These are phyloP conservation scores for Megalopta genalis DNA, from an alignment of 1,140 invertebrate genomes.

Conservation along the genomic window DNA sequence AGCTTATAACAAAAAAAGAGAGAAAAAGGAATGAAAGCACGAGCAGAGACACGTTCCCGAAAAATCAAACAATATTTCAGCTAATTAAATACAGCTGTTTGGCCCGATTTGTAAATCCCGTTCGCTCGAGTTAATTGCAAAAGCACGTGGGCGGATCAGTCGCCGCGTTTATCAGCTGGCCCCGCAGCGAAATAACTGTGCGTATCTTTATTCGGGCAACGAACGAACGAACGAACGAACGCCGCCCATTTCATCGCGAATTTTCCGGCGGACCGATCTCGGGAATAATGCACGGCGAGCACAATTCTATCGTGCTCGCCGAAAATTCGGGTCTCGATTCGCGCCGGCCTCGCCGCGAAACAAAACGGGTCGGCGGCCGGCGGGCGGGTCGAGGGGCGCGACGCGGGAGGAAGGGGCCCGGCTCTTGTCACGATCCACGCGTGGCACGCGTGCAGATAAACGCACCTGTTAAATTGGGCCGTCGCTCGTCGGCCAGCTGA, in stretches of 20 bases:
- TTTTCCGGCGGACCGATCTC: neutral
- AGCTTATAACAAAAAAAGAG: no score
- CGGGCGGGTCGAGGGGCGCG: no score
- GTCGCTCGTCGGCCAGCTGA: slow-evolving; percentile 20
- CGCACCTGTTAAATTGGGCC: slow-evolving; percentile 53
- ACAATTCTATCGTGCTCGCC: neutral
- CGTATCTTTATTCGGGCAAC: neutral
- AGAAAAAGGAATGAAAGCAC: no score
- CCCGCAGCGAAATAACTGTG: neutral
- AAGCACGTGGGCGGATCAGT: neutral
- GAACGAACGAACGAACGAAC: neutral
- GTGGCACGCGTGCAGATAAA: slow-evolving; percentile 45
- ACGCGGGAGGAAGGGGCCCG: neutral
- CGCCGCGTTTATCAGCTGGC: neutral
- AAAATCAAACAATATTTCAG: no score
- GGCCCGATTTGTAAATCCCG: neutral
- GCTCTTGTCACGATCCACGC: slow-evolving; percentile 6
- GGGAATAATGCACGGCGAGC: neutral
- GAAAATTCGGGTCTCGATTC: neutral
- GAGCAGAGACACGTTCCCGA: no score
- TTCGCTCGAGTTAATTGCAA: neutral
- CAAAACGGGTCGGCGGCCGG: neutral
- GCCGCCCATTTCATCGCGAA: neutral
- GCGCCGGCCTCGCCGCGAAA: neutral
- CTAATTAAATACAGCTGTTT: no score